Base-by-base conservation (phyloP, 1,140 invertebrate species). In the Achatina immaculata region DNA sequence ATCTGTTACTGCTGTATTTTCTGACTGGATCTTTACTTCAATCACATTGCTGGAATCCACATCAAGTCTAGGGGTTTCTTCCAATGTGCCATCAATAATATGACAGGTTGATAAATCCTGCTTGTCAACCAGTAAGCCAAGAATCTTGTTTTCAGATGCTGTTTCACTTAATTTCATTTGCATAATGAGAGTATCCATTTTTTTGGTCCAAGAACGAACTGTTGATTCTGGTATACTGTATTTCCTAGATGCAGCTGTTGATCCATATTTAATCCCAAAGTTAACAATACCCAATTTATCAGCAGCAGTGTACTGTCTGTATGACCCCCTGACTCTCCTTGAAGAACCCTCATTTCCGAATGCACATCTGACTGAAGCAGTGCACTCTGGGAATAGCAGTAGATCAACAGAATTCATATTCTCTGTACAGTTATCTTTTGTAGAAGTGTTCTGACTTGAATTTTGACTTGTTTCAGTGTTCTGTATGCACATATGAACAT, bases 191-290 rank as follows among this genome's bases (percentile, higher is more conserved):
- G 36, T 76, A 65, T 76, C 55, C 58, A 62, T 76, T 65, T 65
- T 76, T 28, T 76, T 76, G 21, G 74, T 62, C 74, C 74, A 76
- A 6, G 74, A 76, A 40, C 74, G 48, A 6, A 76, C 74, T 55
- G 74, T 76, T 51, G 74, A 76, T 43, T 76, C 74, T 40, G 74
- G 74, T 45, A 76, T 76, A 28, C 42, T 65, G 51, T 76, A 76
- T 34, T 76, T 76, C 40, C 74, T 55, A 28, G 74, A 76, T n/a
- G 74, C 74, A 2, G 74, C 74, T 55, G 74, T 76, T 21, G 74
- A 76, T 76, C 74, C 74, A 62, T 76, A 43, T 65, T 76, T 65
- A 11, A 76, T 62, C 19, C 74, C 74, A 76, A 76, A 76, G 1
- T 76, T 38, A 55, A 76, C 36, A 7, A 76, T 76, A 6, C 38